A percentile compares a stretch with the other conserved stretches of the same genome.
phyloP scores from a whole-genome alignment of 2,888 invertebrate species.

The Sarcophaga rosellei region DNA sequence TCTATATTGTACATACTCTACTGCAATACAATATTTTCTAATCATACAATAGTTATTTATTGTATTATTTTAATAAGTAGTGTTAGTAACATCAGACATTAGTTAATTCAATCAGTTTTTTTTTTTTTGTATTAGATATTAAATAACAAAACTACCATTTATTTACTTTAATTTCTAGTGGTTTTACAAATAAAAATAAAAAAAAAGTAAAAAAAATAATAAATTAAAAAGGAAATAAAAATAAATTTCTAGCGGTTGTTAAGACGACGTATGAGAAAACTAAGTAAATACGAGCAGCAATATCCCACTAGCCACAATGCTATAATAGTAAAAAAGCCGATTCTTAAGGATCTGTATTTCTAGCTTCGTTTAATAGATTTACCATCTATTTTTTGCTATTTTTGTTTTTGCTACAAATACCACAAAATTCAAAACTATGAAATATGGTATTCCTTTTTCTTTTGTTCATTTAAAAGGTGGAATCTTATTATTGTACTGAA shows the following conservation, averaged over 20 bases:
- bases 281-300: no score
- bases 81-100: no score
- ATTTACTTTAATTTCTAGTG: neutral
- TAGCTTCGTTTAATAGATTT: neutral
- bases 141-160: neutral
- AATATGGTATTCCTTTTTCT: neutral
- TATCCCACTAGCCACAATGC: no score
- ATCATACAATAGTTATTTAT: no score
- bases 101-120: no score
- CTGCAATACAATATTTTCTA: no score
- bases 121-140: neutral
- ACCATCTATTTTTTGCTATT: neutral
- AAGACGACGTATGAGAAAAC: no score
- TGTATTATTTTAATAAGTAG: no score
- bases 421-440: neutral
- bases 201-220: neutral
- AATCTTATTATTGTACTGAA: neutral
- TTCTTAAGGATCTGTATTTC: neutral
- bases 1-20: no score
- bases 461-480: neutral
- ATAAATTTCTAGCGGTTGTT: neutral
- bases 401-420: neutral
- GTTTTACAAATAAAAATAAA: neutral
- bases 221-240: neutral
- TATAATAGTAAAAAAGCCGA: neutral